These are phyloP conservation scores for Ormyrus labotus DNA, from an alignment of 2,888 invertebrate species.

Conservation along the genomic window DNA sequence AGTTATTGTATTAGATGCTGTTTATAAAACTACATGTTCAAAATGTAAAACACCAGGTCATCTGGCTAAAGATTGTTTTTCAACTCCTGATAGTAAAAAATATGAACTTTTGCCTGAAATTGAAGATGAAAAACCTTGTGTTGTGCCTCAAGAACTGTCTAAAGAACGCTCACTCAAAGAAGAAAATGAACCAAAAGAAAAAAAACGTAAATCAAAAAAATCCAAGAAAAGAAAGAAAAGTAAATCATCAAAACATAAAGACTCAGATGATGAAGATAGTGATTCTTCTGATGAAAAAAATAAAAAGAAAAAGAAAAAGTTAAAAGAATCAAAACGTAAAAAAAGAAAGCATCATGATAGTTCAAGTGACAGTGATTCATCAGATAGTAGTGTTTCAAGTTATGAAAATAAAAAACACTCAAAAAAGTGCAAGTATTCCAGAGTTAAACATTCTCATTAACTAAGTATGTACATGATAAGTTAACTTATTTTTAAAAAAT, in stretches of 20 bases:
- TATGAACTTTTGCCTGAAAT: constrained; percentile 74
- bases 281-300: constrained; percentile 60
- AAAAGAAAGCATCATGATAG: constrained; percentile 62
- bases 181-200: constrained; percentile 59
- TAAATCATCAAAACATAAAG: constrained; percentile 62
- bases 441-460: constrained; percentile 64
- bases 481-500: constrained; percentile 19
- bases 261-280: constrained; percentile 57
- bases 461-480: constrained; percentile 18
- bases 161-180: neutral
- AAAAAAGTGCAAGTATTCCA: constrained; percentile 71
- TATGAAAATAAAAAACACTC: constrained; percentile 63
- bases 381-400: constrained; percentile 57
- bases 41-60: constrained; percentile 75
- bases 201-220: constrained; percentile 68
- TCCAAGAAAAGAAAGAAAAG: constrained; percentile 69
- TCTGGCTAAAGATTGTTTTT: constrained; percentile 74
- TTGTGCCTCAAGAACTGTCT: neutral
- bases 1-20: constrained; percentile 73
- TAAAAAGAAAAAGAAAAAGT: constrained; percentile 66
- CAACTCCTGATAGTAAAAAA: constrained; percentile 72
- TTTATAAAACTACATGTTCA: constrained; percentile 73
- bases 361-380: constrained; percentile 62
- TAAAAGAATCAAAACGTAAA: constrained; percentile 63
- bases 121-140: constrained; percentile 59